phyloP scores from a whole-genome alignment of 1,140 invertebrate species.

The Rhyzopertha dominica region DNA sequence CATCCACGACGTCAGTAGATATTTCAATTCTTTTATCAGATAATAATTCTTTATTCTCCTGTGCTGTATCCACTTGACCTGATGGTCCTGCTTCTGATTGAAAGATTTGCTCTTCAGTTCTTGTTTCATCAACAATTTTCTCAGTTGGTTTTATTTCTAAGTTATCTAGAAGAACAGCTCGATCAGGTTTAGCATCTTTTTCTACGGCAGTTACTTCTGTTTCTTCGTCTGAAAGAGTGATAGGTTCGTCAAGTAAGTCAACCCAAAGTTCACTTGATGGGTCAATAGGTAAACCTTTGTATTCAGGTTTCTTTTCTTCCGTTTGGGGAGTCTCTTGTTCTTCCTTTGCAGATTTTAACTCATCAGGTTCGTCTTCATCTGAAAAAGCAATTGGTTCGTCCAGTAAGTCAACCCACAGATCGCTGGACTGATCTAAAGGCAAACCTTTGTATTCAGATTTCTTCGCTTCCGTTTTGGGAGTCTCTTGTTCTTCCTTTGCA shows the following conservation, averaged over 20 bases:
- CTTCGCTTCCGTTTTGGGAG: not conserved
- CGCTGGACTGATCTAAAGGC: constrained; percentile 47
- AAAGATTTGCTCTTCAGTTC: too few relatives aligned
- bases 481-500: constrained; percentile 8
- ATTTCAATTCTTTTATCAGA: too few relatives aligned
- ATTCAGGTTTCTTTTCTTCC: constrained; percentile 16
- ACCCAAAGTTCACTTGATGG: constrained; percentile 40
- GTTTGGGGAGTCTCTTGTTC: constrained; percentile 10
- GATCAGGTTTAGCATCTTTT: not conserved
- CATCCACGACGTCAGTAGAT: too few relatives aligned
- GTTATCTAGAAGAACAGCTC: too few relatives aligned
- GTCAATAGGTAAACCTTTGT: constrained; percentile 43
- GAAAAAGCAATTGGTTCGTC: constrained; percentile 46
- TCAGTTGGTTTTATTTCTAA: too few relatives aligned
- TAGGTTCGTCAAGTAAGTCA: constrained; percentile 27
- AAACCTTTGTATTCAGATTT: constrained; percentile 41
- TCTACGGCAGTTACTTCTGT: constrained; percentile 5
- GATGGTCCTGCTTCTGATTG: too few relatives aligned
- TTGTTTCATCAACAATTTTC: too few relatives aligned
- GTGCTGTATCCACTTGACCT: too few relatives aligned
- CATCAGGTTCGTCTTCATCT: constrained; percentile 25
- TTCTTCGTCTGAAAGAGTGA: constrained; percentile 23
- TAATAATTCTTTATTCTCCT: too few relatives aligned
- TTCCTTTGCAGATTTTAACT: constrained; percentile 42
- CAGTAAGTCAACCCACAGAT: constrained; percentile 47